Base-by-base conservation (phyloP, 2,888 invertebrate species). In the Poecilobothrus nobilitatus region DNA sequence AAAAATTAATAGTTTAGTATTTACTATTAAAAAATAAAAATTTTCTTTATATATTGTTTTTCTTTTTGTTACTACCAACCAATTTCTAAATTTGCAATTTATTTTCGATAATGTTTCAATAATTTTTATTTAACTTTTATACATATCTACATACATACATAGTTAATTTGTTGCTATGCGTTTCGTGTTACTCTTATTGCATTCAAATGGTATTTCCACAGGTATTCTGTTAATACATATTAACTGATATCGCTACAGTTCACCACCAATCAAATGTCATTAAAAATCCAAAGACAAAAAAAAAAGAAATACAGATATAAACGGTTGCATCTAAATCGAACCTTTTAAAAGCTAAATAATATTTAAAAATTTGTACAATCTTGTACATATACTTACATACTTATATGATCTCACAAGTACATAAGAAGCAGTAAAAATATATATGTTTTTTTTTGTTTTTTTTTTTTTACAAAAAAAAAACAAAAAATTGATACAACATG, bases 101-200 rank as follows among this genome's bases (percentile, higher is more conserved):
- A 53, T 53, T 53, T 53, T 53, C 53, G 53, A 53, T 53, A 53
- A 53, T 53, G 53, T 53, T 53, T 53, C 53, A 53, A 53, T 53
- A 53, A 53, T 53, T 53, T 53, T 53, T 53, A 53, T 53, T 34
- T 53, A 6, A 18, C 18, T 53, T 53, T n/a, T 53, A 6, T 12
- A n/a, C n/a, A n/a, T n/a, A n/a, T n/a, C n/a, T n/a, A n/a, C n/a
- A n/a, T n/a, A n/a, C n/a, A n/a, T n/a, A n/a, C n/a, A n/a, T 18
- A 53, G 53, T 53, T 18, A 3, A 6, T 18, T 53, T 53, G 15
- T 53, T 53, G 15, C n/a, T 18, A 53, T 53, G 18, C 53, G 6
- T 53, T 18, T 53, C 2, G 27, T 27, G n/a, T 53, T 53, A 6
- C 6, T n/a, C n/a, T 18, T 53, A 53, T 53, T 27, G 27, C 27